phyloP scores from a whole-genome alignment of 2,797 vertebrate genomes.

The Potorous gilbertii region DNA sequence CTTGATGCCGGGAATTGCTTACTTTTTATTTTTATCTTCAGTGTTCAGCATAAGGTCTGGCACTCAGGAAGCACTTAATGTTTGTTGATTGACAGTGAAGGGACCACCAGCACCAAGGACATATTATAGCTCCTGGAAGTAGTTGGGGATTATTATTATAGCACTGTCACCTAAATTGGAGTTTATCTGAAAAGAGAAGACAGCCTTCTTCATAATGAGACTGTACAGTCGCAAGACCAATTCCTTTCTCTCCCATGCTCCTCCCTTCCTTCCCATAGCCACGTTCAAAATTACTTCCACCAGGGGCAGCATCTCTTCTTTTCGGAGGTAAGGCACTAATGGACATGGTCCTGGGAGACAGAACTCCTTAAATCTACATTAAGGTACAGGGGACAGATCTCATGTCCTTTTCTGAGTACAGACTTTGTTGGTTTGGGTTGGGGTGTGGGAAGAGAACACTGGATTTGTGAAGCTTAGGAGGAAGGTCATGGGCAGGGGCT shows the following conservation, averaged over 20 bases:
- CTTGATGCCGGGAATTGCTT: not conserved
- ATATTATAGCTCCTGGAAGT: not conserved
- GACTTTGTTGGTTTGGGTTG: not conserved
- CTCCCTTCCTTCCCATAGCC: not conserved
- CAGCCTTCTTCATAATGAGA: not conserved
- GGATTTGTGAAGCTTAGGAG: not conserved
- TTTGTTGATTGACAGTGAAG: not conserved
- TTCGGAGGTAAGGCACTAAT: not conserved
- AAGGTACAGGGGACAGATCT: not conserved
- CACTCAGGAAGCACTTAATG: not conserved
- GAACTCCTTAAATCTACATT: not conserved
- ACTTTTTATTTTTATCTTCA: not conserved
- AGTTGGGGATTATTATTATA: not conserved
- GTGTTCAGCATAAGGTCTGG: not conserved
- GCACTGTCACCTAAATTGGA: not conserved
- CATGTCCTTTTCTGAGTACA: not conserved
- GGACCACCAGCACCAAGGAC: not conserved
- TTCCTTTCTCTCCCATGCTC: not conserved
- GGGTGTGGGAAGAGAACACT: not conserved
- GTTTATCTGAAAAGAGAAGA: not conserved
- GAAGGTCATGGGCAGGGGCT: not conserved
- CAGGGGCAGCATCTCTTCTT: not conserved
- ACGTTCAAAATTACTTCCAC: slow-evolving; percentile 4
- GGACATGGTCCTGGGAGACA: not conserved
- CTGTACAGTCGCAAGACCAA: not conserved